Conservation (phyloP, 2,113 vertebrate species). For the Nanorana parkeri region DNA sequence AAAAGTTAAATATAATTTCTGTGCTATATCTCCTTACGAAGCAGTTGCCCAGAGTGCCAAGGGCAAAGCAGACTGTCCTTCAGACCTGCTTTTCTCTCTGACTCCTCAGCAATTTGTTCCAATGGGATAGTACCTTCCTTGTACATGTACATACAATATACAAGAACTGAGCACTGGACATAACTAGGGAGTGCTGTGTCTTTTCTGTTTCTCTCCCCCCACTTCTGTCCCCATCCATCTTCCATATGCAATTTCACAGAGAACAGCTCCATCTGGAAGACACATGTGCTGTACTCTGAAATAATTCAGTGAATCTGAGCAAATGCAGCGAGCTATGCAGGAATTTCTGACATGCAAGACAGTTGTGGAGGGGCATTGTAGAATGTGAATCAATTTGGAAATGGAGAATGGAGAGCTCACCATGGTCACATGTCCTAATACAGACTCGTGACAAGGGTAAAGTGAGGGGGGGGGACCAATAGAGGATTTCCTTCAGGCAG, state of each 20-base stretch:
- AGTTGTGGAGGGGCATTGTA: slow-evolving; percentile 22
- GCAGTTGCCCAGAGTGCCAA: too few relatives aligned
- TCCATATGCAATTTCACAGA: slow-evolving; percentile 20
- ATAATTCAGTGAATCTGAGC: slow-evolving; percentile 34
- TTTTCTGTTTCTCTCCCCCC: not conserved
- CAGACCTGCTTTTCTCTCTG: too few relatives aligned
- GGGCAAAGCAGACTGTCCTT: too few relatives aligned
- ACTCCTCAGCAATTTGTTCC: too few relatives aligned
- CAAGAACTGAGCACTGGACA: too few relatives aligned
- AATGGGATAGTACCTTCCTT: too few relatives aligned
- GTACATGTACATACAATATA: too few relatives aligned
- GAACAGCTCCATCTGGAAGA: slow-evolving; percentile 47
- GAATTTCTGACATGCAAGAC: slow-evolving; percentile 41
- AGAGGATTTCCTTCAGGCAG: not conserved
- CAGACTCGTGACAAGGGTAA: slow-evolving; percentile 21
- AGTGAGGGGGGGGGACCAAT: not conserved
- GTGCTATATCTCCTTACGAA: too few relatives aligned
- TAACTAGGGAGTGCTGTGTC: not conserved
- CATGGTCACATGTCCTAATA: slow-evolving; percentile 42
- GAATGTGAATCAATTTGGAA: slow-evolving; percentile 9
- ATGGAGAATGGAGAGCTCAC: not conserved
- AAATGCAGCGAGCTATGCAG: slow-evolving; percentile 34
- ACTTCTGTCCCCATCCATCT: slow-evolving; percentile 49
- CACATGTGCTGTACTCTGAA: slow-evolving; percentile 49
- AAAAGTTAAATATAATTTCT: too few relatives aligned